Base-by-base conservation (phyloP, 2,797 vertebrate genomes). In the Alosa sapidissima region DNA sequence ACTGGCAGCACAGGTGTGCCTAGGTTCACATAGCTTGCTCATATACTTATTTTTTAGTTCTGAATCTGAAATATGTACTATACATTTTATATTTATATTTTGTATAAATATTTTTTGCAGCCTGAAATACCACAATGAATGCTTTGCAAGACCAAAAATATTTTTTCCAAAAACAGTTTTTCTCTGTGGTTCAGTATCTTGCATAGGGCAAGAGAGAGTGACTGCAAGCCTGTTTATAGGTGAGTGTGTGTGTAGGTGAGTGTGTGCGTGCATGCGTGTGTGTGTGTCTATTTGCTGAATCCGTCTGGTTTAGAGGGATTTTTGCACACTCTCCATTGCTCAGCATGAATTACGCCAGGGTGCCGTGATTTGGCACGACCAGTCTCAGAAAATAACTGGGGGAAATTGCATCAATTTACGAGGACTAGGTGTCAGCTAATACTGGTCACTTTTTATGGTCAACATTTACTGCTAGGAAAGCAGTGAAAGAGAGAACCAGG, bases 381-480 rank as follows among this genome's bases (percentile, higher is more conserved):
- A 83, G 85, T 78, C 83, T n/a, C 82, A 68, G 82, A 62, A 85
- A 84, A 85, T 84, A 84, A 65, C 51, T 82, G 58, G 82, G 58
- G 60, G 82, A 85, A 86, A 84, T 84, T 81, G 41, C 84, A 55
- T 49, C 84, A 82, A 19, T 85, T 82, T 85, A 41, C 82, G n/a
- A 65, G 36, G 24, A 47, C 16, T 54, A 65, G 45, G 11, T 33
- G n/a, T 47, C 48, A 19, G 8, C 24, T 48, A 28, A 65, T 28
- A 33, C 48, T 60, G 41, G 45, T 81, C 52, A 41, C 54, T 75
- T 78, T 52, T 24, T 49, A 11, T 72, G 65, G 52, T 33, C 54
- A 55, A 78, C 75, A 78, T 84, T 55, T 45, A 45, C 75, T 36
- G 33, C 52, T 49, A 45, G 72, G 55, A 58, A 45, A 60, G 52